Evolutionary conservation across 1,140 invertebrate species (phyloP).

Genomic region (Arion vulgaris): DNA sequence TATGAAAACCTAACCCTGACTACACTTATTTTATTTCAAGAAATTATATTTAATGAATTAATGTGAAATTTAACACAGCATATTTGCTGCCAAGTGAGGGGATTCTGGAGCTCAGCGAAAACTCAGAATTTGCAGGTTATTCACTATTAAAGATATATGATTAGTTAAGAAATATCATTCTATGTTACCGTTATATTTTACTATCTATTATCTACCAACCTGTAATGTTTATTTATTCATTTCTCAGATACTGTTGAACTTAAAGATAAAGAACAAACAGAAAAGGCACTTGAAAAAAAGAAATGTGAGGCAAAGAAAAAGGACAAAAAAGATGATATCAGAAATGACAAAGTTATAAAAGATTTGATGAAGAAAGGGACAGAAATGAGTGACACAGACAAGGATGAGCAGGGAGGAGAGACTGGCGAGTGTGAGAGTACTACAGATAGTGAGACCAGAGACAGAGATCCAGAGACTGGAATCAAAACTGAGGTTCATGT

Average conservation of each 20-base stretch:
- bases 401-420: not conserved
- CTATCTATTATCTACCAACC: too few species aligned
- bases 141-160: too few species aligned
- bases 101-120: too few species aligned
- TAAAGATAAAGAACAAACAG: not conserved
- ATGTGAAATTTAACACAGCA: too few species aligned
- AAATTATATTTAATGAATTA: too few species aligned
- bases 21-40: too few species aligned
- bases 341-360: not conserved
- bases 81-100: too few species aligned
- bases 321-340: not conserved
- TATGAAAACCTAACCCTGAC: too few species aligned
- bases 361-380: not conserved
- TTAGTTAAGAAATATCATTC: too few species aligned
- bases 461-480: constrained; percentile 31
- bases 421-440: not conserved
- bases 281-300: not conserved
- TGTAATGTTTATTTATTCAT: not conserved
- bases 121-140: too few species aligned
- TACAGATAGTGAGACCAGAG: constrained; percentile 33
- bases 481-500: not conserved
- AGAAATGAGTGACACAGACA: not conserved
- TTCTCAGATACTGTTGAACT: not conserved
- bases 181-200: too few species aligned
- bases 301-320: not conserved